Percentiles rank a stretch among this genome's conserved stretches.
Evolutionary conservation across 1,140 invertebrate species (phyloP).

Genomic region (Tribolium castaneum): DNA sequence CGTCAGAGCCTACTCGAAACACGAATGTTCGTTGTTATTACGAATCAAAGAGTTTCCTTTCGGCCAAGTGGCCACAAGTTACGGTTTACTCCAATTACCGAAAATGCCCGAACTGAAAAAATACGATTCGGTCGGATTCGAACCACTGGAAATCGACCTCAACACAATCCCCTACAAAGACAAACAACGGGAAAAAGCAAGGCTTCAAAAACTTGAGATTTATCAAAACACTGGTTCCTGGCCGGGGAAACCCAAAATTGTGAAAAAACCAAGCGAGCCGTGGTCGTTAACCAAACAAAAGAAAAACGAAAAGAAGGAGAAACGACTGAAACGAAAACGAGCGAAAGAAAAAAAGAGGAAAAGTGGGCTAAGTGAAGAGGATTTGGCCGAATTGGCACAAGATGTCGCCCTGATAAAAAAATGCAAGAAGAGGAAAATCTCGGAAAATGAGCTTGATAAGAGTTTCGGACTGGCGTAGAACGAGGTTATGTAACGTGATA

Average conservation of each 20-base stretch:
- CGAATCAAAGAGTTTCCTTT: constrained; percentile 90
- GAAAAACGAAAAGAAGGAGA: constrained; percentile 75
- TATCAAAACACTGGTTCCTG: constrained; percentile 83
- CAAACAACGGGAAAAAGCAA: constrained; percentile 79
- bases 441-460: constrained; percentile 71
- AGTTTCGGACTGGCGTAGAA: constrained; percentile 64
- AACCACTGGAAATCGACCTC: constrained; percentile 72
- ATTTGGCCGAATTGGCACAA: constrained; percentile 84
- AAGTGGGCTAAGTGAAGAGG: constrained; percentile 73
- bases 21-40: constrained; percentile 94
- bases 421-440: constrained; percentile 86
- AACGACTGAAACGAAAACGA: constrained; percentile 71
- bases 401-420: constrained; percentile 90
- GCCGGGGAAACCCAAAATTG: constrained; percentile 75
- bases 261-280: constrained; percentile 72
- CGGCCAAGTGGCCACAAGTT: constrained; percentile 86
- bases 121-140: constrained; percentile 74
- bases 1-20: constrained; percentile 92
- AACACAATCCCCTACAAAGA: constrained; percentile 86
- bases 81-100: constrained; percentile 90
- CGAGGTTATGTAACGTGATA: not conserved
- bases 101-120: constrained; percentile 94
- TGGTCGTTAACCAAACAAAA: constrained; percentile 86
- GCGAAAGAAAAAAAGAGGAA: constrained; percentile 65
- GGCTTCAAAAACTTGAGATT: constrained; percentile 78